phyloP scores from a whole-genome alignment of 2,113 vertebrate species.

The Deroptyus accipitrinus region DNA sequence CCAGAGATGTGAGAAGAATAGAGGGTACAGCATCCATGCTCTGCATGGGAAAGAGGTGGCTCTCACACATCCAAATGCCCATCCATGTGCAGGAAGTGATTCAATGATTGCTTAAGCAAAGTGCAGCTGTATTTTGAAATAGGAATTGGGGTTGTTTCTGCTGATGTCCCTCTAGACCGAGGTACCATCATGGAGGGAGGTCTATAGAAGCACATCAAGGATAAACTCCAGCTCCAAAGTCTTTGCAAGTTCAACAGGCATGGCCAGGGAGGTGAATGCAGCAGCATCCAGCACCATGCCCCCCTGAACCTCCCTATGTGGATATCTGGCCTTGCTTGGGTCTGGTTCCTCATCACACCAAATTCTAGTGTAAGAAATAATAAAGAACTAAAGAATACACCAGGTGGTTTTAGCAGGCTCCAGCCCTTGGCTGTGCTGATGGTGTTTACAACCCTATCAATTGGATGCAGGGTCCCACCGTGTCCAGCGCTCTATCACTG shows the following conservation, averaged over 20 bases:
- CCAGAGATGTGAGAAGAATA: background rate
- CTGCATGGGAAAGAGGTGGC: background rate
- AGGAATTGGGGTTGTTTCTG: background rate
- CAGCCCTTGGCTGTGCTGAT: background rate
- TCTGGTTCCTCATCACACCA: background rate
- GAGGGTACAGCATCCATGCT: rapidly evolving
- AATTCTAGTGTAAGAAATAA: background rate
- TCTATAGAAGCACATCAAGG: background rate
- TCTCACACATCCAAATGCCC: background rate
- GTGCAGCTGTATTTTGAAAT: background rate
- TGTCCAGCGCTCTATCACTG: background rate
- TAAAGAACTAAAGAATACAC: background rate
- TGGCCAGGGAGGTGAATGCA: background rate
- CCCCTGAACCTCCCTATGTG: background rate
- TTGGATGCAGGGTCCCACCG: background rate
- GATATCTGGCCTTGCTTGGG: background rate
- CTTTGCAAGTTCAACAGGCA: background rate
- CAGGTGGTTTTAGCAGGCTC: background rate
- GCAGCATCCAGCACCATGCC: background rate
- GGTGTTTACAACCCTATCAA: background rate
- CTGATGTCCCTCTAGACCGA: background rate
- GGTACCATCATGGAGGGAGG: background rate
- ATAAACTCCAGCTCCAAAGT: background rate
- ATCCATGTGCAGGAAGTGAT: background rate
- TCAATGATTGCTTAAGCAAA: background rate